Conservation (phyloP, 2,888 invertebrate genomes). For the Sussaba pulchella region DNA sequence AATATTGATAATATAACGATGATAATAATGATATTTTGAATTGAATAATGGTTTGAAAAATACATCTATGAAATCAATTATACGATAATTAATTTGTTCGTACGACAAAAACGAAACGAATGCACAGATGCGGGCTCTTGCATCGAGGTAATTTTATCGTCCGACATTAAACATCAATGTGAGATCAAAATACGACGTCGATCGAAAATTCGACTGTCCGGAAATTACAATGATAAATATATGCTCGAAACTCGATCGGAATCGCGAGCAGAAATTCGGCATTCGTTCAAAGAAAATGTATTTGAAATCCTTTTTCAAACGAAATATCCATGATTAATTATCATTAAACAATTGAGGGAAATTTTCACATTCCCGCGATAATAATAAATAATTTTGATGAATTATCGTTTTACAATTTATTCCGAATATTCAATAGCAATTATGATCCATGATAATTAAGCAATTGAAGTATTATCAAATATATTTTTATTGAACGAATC, state of each 20-base stretch:
- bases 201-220: constrained; percentile 27
- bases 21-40: no score
- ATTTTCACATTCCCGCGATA: no score
- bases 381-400: no score
- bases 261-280: background rate
- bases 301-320: no score
- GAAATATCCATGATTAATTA: background rate
- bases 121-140: background rate
- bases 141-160: background rate
- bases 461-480: background rate
- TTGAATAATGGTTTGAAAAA: constrained; percentile 21
- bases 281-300: background rate
- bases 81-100: constrained; percentile 40
- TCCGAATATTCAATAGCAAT: no score
- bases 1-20: no score
- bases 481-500: background rate
- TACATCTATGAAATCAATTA: constrained; percentile 2
- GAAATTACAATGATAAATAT: constrained; percentile 13
- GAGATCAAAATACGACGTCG: constrained; percentile 35
- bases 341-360: no score
- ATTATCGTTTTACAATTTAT: no score
- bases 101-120: constrained; percentile 30
- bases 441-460: no score
- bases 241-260: no score
- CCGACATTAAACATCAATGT: constrained; percentile 51